Base-by-base conservation (phyloP, 2,888 invertebrate genomes). In the Synergus umbraculus region DNA sequence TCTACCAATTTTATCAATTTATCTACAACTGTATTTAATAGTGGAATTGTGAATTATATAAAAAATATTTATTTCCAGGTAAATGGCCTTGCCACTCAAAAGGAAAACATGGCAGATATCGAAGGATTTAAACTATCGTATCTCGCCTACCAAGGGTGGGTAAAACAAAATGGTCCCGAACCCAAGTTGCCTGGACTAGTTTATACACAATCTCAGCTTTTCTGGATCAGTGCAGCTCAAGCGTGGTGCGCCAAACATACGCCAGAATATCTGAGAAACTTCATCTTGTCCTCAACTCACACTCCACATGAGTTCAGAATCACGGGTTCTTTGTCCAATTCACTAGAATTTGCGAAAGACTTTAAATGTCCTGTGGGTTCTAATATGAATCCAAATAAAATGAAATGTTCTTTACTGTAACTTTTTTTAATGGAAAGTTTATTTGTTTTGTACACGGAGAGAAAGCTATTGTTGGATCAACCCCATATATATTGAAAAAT, bases 81-180 rank as follows among this genome's bases (percentile, higher is more conserved):
- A 77, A 97, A 98, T 90, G 98, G 98, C 78, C 95, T 97, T 80
- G 97, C 97, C 89, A 98, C 97, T 0, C 97, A 97, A 93, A 97
- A 97, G n/a, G 98, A 98, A 91, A 98, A 98, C 91, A 98, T 98
- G 81, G 98, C 98, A 0, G 98, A 98, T 91, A 98, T 98, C 90
- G 98, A 98, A 4, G 98, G 98, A 1, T 95, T 98, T 82, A 98
- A 97, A 91, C 96, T 97, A 91, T 97, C 98, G 0, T 98, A 98
- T 92, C 93, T 95, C 83, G 97, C 97, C 0, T 97, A 97, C 92
- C 93, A 95, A 76, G 94, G 94, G 15, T 97, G 96, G 96, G 94
- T 22, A 22, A 22, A 22, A 22, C 22, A 1, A 22, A 22, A 22
- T 22, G 22, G 22, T 22, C 22, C 22, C 22, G 22, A 22, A 22